Conservation (phyloP, 2,113 vertebrate species). For the Alethe castanea region DNA sequence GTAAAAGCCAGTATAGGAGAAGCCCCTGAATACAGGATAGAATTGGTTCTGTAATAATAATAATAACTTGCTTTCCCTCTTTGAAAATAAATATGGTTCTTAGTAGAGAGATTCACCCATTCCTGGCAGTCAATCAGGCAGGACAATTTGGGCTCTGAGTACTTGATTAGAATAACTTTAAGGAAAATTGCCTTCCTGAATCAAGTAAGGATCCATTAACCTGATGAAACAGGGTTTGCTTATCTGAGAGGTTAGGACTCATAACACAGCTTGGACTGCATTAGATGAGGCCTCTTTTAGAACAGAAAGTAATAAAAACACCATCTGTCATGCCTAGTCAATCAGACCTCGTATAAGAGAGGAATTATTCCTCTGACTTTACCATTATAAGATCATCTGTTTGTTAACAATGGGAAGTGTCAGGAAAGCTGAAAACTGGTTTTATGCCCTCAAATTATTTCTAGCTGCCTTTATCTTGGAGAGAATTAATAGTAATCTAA, state of each 20-base stretch:
- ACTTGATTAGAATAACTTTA: conserved; percentile 63
- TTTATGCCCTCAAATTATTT: conserved; percentile 49
- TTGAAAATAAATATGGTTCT: conserved; percentile 43
- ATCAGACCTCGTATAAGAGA: conserved; percentile 22
- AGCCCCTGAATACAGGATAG: background rate
- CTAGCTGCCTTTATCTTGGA: conserved; percentile 24
- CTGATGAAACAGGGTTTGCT: conserved; percentile 49
- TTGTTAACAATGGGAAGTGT: conserved; percentile 58
- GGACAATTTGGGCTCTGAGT: conserved; percentile 18
- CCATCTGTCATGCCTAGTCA: conserved; percentile 57
- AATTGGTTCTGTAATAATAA: conserved; percentile 23
- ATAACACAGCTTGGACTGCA: conserved; percentile 21
- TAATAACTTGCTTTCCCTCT: conserved; percentile 22
- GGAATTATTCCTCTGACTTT: conserved; percentile 48
- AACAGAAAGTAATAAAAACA: conserved; percentile 53
- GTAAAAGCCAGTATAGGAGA: conserved; percentile 2
- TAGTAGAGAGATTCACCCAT: background rate
- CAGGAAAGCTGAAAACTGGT: conserved; percentile 28
- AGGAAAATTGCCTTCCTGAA: conserved; percentile 57
- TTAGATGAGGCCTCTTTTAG: conserved; percentile 34
- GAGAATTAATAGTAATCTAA: conserved; percentile 41
- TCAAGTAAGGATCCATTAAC: conserved; percentile 61
- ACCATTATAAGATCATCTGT: background rate
- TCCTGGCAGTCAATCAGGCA: conserved; percentile 26
- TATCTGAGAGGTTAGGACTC: conserved; percentile 45